Base-by-base conservation (phyloP, 2,888 invertebrate genomes). In the Stenodera caucasica region DNA sequence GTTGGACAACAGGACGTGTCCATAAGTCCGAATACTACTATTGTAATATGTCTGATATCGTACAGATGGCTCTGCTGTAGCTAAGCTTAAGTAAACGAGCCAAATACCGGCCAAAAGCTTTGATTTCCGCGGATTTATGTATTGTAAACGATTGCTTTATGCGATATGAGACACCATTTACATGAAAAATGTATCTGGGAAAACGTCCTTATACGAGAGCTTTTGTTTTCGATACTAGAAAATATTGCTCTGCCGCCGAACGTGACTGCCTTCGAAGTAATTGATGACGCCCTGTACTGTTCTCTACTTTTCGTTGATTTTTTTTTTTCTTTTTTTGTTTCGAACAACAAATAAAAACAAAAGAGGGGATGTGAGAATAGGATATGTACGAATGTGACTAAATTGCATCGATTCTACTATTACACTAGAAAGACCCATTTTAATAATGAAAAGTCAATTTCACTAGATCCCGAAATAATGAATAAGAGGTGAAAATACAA, bases 101-200 rank as follows among this genome's bases (percentile, higher is more conserved):
- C 67, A 63, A n/a, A n/a, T n/a, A n/a, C 63, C 72, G 66, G 70
- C 71, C 74, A 70, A 72, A 71, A 76, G 79, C 78, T 80, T 79
- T 80, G 81, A 81, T 81, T 80, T 79, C 79, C 77, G 75, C 79
- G 80, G 81, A 81, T 81, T 81, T 81, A 81, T 81, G 80, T 81
- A 79, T 81, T 81, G 81, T 81, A 81, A 81, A 81, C 81, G 81
- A 81, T 80, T 80, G 80, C 81, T 81, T 81, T 81, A 81, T 81
- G 80, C 80, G 80, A 81, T 81, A 81, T 80, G 80, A 79, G 81
- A 80, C 81, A 80, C 80, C 81, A 81, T 81, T 81, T 81, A 81
- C 81, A 81, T 81, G 81, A 81, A 81, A 81, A 81, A 81, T 81
- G 81, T 80, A 79, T 80, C 79, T 77, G 76, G 77, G 76, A 78